A percentile compares a stretch with the other conserved stretches of the same genome.
Evolutionary conservation across 92 coral and sea anemone species (phyloP).

Genomic region (Chrysogorgia sp.): DNA sequence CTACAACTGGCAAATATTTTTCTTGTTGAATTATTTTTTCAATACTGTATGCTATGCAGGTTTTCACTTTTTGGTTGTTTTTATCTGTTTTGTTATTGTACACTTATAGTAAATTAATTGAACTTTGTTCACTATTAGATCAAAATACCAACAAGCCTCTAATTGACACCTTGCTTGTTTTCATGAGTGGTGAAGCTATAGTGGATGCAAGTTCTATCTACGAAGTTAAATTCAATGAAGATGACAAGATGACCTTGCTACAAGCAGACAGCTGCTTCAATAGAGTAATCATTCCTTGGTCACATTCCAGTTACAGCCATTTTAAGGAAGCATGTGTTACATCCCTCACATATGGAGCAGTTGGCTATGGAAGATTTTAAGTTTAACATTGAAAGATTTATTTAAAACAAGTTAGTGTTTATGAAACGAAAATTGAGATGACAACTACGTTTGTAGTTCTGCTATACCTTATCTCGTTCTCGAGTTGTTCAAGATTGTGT

Average conservation of each 20-base stretch:
- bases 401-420: no score
- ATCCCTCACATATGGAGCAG: constrained; percentile 57
- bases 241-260: constrained; percentile 46
- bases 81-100: no score
- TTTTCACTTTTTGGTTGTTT: no score
- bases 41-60: background rate
- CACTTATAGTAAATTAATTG: no score
- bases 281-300: constrained; percentile 48
- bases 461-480: no score
- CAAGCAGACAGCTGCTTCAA: constrained; percentile 69
- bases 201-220: constrained; percentile 39
- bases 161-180: constrained; percentile 46
- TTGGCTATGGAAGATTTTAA: constrained; percentile 64
- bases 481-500: no score
- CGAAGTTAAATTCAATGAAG: constrained; percentile 52
- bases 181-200: constrained; percentile 50
- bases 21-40: background rate
- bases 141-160: constrained; percentile 42
- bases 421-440: no score
- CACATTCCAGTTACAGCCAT: constrained; percentile 50
- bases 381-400: background rate
- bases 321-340: constrained; percentile 57
- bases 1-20: no score
- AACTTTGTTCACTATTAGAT: constrained; percentile 22
- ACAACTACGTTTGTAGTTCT: no score